Conservation (phyloP, 2,797 vertebrate genomes). For the Oreonectes daqikongensis region DNA sequence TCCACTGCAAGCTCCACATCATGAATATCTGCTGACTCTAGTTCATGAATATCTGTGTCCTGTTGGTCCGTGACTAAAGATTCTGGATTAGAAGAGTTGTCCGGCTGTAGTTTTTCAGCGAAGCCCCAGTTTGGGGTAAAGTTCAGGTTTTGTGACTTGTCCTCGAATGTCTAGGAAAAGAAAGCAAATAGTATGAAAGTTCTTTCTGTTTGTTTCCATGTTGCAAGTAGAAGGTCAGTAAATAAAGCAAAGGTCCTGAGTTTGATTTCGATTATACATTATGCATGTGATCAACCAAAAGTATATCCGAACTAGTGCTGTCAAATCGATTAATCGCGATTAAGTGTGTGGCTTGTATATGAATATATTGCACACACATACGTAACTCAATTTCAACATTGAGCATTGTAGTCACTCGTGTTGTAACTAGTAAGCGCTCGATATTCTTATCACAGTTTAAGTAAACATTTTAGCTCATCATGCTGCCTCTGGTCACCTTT, state of each 20-base stretch:
- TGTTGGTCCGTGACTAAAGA: not conserved
- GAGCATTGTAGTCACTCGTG: too few relatives aligned
- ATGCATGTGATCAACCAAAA: not conserved
- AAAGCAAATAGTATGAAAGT: not conserved
- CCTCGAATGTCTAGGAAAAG: conserved; percentile 17
- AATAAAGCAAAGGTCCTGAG: not conserved
- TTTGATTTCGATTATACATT: not conserved
- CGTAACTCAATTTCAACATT: too few relatives aligned
- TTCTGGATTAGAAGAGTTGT: conserved; percentile 48
- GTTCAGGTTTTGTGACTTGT: conserved; percentile 16
- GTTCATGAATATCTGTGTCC: conserved; percentile 6
- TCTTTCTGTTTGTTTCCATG: not conserved
- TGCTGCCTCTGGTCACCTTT: too few relatives aligned
- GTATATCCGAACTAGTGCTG: too few relatives aligned
- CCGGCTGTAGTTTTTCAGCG: conserved; percentile 47
- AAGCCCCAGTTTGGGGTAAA: not conserved
- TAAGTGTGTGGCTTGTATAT: too few relatives aligned
- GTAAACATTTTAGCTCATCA: too few relatives aligned
- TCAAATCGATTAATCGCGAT: too few relatives aligned
- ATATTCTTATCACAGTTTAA: too few relatives aligned
- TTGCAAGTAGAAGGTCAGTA: not conserved
- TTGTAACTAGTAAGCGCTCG: too few relatives aligned
- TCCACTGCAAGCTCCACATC: not conserved
- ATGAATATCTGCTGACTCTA: not conserved
- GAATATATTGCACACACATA: too few relatives aligned